Conservation (phyloP, 2,797 vertebrate genomes). For the Odontamblyopus lacepedii region DNA sequence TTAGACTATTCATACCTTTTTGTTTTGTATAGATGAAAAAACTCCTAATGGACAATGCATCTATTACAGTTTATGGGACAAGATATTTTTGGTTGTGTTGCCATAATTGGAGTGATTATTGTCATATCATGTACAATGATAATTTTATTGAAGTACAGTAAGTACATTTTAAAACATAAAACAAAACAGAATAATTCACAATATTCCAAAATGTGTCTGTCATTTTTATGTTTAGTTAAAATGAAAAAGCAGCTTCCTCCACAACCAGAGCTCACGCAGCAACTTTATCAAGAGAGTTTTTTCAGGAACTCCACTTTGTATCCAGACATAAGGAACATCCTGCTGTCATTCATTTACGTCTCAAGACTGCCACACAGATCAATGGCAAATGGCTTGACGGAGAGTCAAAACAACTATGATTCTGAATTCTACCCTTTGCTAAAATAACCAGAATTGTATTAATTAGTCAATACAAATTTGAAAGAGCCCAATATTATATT, state of each 20-base stretch:
- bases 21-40: constrained; percentile 18
- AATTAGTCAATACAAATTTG: not conserved
- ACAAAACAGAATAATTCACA: not conserved
- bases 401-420: not conserved
- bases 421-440: constrained; percentile 1
- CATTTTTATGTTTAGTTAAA: not conserved
- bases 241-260: not conserved
- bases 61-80: fast-evolving
- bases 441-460: not conserved
- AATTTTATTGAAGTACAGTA: not conserved
- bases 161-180: not conserved
- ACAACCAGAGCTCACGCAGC: not conserved
- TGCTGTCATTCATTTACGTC: not conserved
- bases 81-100: not conserved
- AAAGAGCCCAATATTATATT: not conserved
- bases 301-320: not conserved
- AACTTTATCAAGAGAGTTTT: not conserved
- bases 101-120: not conserved
- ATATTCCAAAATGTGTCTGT: too few relatives aligned
- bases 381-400: not conserved
- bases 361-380: not conserved
- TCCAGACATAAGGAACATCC: not conserved
- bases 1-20: not conserved
- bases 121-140: not conserved
- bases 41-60: constrained; percentile 15